phyloP scores from a whole-genome alignment of 2,797 vertebrate species.

The Mormyrops boulengeri region DNA sequence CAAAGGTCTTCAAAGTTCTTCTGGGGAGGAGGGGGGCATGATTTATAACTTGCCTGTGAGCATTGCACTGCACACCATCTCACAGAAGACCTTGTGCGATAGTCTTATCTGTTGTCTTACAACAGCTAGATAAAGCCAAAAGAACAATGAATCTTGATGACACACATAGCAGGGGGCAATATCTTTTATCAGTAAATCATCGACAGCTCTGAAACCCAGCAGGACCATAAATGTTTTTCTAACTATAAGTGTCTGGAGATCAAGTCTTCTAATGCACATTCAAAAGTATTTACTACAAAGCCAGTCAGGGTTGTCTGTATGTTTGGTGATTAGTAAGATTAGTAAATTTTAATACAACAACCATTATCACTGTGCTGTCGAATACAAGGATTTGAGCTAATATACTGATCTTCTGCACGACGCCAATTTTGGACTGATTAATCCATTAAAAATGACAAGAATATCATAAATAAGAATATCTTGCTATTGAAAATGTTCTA shows the following conservation, averaged over 20 bases:
- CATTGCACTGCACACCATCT: not conserved
- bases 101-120: not conserved
- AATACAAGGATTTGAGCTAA: not conserved
- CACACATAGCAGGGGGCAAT: not conserved
- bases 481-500: not conserved
- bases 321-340: not conserved
- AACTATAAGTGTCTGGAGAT: not conserved
- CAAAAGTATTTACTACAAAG: not conserved
- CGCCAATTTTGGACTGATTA: not conserved
- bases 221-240: not conserved
- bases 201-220: not conserved
- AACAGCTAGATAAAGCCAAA: not conserved
- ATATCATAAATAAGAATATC: not conserved
- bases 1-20: slow-evolving; percentile 15
- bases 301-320: not conserved
- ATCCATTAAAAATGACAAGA: not conserved
- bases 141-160: not conserved
- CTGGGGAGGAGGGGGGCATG: not conserved
- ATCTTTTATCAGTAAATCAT: slow-evolving; percentile 17
- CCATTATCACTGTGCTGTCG: not conserved
- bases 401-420: not conserved
- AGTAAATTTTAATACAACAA: not conserved
- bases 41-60: slow-evolving; percentile 15
- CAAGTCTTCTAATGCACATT: not conserved
- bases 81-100: not conserved